Conservation (phyloP, 2,113 vertebrate species). For the Campylomormyrus numenius region DNA sequence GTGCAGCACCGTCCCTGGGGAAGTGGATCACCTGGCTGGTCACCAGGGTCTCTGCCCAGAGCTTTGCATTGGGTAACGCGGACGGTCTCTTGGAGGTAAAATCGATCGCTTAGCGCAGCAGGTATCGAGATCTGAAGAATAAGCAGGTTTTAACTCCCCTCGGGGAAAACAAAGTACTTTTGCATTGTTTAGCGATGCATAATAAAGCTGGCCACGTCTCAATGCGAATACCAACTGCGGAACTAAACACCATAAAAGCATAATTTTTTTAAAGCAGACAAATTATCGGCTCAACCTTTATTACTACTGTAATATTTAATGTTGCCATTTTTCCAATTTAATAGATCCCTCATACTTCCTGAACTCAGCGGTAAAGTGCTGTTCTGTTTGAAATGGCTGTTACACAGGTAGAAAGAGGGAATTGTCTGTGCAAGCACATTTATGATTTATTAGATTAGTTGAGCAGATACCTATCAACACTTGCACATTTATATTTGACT, state of each 20-base stretch:
- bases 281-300: neutral
- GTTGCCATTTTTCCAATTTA: neutral
- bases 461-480: neutral
- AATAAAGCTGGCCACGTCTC: neutral
- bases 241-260: neutral
- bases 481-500: neutral
- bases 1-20: neutral
- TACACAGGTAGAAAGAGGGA: neutral
- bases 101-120: constrained; percentile 28
- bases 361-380: neutral
- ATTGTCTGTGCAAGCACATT: neutral
- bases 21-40: neutral
- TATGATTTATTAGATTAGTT: neutral
- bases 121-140: constrained; percentile 15
- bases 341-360: neutral
- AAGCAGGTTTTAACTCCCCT: constrained; percentile 16
- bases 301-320: neutral
- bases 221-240: neutral
- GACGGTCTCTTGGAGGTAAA: constrained; percentile 27
- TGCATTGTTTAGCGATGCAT: neutral
- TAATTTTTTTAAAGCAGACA: neutral
- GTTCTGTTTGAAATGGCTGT: neutral
- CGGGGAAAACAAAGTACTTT: neutral
- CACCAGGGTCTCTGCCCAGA: constrained; percentile 14
- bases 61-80: constrained; percentile 24